Evolutionary conservation across 30 jellyfish, hydroid and myxozoan genomes (phyloP).

Genomic region (Chrysaora quinquecirrha): DNA sequence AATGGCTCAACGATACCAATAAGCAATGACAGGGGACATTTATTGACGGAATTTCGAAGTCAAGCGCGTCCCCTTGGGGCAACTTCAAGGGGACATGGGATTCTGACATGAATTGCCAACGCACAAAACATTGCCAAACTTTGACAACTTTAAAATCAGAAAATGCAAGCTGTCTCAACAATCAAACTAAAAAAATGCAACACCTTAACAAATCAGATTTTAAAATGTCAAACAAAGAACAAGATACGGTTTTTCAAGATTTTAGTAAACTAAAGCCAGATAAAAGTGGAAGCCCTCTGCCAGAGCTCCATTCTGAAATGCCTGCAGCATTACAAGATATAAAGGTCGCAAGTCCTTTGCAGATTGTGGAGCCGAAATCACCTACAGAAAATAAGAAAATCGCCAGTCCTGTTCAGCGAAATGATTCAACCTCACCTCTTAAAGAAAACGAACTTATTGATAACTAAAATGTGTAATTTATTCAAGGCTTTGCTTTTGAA

Average conservation of each 20-base stretch:
- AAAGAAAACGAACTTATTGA: not conserved
- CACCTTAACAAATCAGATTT: conserved; percentile 9
- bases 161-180: conserved; percentile 53
- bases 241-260: conserved; percentile 42
- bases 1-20: conserved; percentile 68
- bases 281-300: conserved; percentile 46
- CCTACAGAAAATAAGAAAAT: conserved; percentile 18
- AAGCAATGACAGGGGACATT: conserved; percentile 89
- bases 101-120: conserved; percentile 60
- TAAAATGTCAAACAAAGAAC: conserved; percentile 43
- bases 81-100: conserved; percentile 93
- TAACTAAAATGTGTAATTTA: too few relatives aligned
- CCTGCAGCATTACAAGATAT: conserved; percentile 49
- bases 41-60: conserved; percentile 69
- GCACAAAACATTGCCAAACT: conserved; percentile 67
- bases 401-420: conserved; percentile 11
- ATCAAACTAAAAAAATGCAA: conserved; percentile 39
- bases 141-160: conserved; percentile 43
- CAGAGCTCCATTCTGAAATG: not conserved
- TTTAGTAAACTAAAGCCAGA: conserved; percentile 41
- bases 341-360: conserved; percentile 42
- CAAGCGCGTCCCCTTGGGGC: conserved; percentile 94
- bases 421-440: conserved; percentile 20
- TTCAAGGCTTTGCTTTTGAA: too few relatives aligned
- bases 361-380: not conserved